Base-by-base conservation (phyloP, 1,140 invertebrate genomes). In the Venturia canescens region DNA sequence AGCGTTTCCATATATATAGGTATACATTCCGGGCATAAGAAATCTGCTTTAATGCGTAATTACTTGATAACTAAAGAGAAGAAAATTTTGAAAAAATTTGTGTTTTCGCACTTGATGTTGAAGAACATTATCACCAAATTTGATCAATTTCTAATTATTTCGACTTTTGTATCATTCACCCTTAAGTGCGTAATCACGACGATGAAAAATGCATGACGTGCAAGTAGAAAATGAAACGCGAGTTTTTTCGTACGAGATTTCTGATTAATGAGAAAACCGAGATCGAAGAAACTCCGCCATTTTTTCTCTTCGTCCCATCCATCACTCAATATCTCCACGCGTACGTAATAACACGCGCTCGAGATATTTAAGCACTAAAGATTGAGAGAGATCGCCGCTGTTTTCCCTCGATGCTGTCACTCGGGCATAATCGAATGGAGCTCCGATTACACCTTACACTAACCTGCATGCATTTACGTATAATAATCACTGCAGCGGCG, bases 391-490 rank as follows among this genome's bases (percentile, higher is more conserved):
- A 31, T 70, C 67, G 21, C 18, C 13, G 9, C 29, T 31, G 1
- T 31, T 18, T 34, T n/a, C 18, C 31, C 18, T 34, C 67, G 67
- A 70, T 80, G 82, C 80, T 83, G 86, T 85, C 82, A 83, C 80
- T 85, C 34, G 66, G 82, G 84, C 85, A 84, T 84, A 81, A 87
- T 86, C 82, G 81, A 78, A 79, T 50, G 83, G 60, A 18, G 16
- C 38, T 44, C 38, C 38, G 38, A 44, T 44, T 44, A 44, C 38
- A 44, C 38, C 38, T 44, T 44, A 44, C 38, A 44, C 38, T 44
- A 44, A 50, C 48, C 29, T 66, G 34, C 26, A 5, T 31, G 23
- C 21, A 63, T 53, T 53, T n/a, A 69, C 26, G 29, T 31, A 69
- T 16, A 69, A 31, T 69, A 69, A 69, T 69, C 29, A 69, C 29